These are phyloP conservation scores for Opisthograptis luteolata DNA, from an alignment of 2,888 invertebrate species.

Conservation along the genomic window DNA sequence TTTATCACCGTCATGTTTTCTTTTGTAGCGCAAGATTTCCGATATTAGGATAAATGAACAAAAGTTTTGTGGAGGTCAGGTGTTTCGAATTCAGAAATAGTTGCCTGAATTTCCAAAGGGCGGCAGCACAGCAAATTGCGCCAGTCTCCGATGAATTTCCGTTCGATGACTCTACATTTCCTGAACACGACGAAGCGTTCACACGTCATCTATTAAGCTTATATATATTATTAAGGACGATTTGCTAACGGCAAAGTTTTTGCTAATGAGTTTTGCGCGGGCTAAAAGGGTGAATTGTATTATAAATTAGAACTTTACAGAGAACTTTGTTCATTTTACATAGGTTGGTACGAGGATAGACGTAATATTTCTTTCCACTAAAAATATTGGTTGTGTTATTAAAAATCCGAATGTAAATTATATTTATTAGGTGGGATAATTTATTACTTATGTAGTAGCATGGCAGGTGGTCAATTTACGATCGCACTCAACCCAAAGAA, in stretches of 20 bases:
- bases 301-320: too few species aligned
- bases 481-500: not conserved
- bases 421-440: not conserved
- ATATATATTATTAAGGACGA: not conserved
- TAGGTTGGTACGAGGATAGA: too few species aligned
- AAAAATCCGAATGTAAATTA: not conserved
- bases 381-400: not conserved
- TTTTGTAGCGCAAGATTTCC: not conserved
- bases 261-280: slow-evolving; percentile 6
- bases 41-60: slow-evolving; percentile 21
- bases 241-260: slow-evolving; percentile 9
- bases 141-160: slow-evolving; percentile 71
- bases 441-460: not conserved
- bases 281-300: slow-evolving; percentile 8
- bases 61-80: slow-evolving; percentile 37
- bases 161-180: slow-evolving; percentile 62
- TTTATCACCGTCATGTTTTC: not conserved
- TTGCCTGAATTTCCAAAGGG: slow-evolving; percentile 67
- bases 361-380: too few species aligned
- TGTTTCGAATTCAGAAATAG: slow-evolving; percentile 49
- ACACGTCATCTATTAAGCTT: slow-evolving; percentile 38
- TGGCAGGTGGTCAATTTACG: not conserved
- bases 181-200: slow-evolving; percentile 65
- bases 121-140: slow-evolving; percentile 68
- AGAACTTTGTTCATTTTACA: too few species aligned